Evolutionary conservation across 1,140 invertebrate genomes (phyloP), one percentile per base, ranked within the genome.

Genomic region (Neodiprion pinetum): DNA sequence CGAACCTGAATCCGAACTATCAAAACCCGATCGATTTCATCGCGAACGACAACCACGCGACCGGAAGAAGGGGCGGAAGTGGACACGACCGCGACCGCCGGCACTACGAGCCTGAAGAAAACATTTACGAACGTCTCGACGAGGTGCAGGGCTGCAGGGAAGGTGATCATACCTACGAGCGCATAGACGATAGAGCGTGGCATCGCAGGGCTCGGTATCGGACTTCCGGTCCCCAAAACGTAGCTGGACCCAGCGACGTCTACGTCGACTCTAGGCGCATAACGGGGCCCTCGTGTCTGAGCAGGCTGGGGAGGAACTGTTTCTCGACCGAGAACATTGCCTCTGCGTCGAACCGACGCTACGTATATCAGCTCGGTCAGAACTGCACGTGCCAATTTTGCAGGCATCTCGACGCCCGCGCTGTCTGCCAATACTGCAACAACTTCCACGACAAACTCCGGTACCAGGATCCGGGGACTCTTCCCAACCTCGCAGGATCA

Each of bases 321-420:
- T 88, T 88, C 50, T 88, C 87, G 0, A 87, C 82, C 9, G 87
- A 87, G 61, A 88, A 88, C 68, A 87, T 88, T 50, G 80, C 83
- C 47, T 83, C 83, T 9, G 82, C 83, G 3, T 80, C 81, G 0
- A 82, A 81, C 53, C 82, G 83, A 73, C 80, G 82, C 47, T 79
- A 84, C 12, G 53, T 83, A 67, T 81, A 87, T 73, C 80, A 82
- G 3, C 79, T 81, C 23, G 77, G 80, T 9, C 78, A 83, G 67
- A 83, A 81, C 61, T 86, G 86, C 40, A 79, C 78, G 47, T 86
- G 86, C 61, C 80, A 80, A n/a, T 84, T 84, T 14, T 87, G 85
- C 66, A 80, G 82, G 72, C 82, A 85, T 70, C 71, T 82, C 4
- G 80, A 81, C 65, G 67, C 67, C 7, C 81, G 78, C 70, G 80